Evolutionary conservation across 1,140 invertebrate species (phyloP).

Genomic region (Olivierus martensii): DNA sequence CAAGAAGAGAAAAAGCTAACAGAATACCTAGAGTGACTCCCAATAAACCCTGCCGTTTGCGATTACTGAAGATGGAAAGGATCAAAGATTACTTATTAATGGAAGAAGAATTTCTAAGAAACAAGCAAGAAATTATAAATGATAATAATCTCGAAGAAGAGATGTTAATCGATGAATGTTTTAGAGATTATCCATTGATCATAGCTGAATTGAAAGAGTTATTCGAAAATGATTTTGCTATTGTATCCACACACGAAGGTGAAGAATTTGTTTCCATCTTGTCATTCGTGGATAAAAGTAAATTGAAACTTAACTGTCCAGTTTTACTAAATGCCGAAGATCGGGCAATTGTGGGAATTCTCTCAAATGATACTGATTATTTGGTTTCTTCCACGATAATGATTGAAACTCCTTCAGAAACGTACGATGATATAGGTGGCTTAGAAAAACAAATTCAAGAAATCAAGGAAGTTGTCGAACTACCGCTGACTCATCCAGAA

Average conservation of each 20-base stretch:
- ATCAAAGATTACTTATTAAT: no score
- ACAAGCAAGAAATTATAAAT: no score
- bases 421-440: conserved; percentile 99
- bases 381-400: conserved; percentile 99
- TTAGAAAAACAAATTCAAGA: conserved; percentile 98
- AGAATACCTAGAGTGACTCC: no score
- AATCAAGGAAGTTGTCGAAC: conserved; percentile 97
- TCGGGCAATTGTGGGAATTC: conserved; percentile 94
- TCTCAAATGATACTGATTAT: conserved; percentile 99
- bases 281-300: conserved; percentile 99
- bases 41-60: no score
- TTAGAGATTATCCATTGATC: conserved; percentile 98
- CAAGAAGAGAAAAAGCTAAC: no score
- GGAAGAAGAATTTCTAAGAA: no score
- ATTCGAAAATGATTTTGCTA: conserved; percentile 99
- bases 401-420: conserved; percentile 98
- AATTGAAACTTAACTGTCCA: conserved; percentile 95
- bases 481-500: conserved; percentile 98
- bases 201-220: conserved; percentile 99
- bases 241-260: conserved; percentile 97
- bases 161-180: conserved; percentile 93
- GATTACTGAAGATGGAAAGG: no score
- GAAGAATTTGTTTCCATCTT: conserved; percentile 99
- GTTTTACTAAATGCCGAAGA: conserved; percentile 98
- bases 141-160: no score